A percentile compares a stretch with the other conserved stretches of the same genome.
These are phyloP conservation scores for Andrena haemorrhoa DNA, from an alignment of 2,888 invertebrate species.

Conservation along the genomic window DNA sequence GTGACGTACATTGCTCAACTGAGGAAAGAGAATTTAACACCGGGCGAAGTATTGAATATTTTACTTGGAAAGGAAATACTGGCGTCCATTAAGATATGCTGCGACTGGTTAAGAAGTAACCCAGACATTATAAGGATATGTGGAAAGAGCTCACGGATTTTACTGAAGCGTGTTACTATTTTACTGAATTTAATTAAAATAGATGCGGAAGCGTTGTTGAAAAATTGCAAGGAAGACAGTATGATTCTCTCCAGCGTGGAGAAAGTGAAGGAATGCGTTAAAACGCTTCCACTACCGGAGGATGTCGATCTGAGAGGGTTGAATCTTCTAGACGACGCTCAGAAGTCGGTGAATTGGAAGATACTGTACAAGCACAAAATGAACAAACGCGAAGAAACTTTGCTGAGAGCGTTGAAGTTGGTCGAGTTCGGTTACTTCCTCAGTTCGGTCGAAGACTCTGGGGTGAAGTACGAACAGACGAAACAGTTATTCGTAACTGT, in stretches of 20 bases:
- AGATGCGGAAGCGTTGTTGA: conserved; percentile 85
- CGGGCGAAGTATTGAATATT: conserved; percentile 86
- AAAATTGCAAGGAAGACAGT: conserved; percentile 68
- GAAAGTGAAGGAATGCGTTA: conserved; percentile 87
- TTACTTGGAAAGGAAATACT: conserved; percentile 88
- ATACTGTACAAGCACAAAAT: conserved; percentile 86
- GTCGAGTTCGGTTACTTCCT: conserved; percentile 92
- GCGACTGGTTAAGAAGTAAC: conserved; percentile 94
- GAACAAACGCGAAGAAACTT: conserved; percentile 89
- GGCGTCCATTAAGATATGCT: conserved; percentile 90
- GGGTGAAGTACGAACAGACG: conserved; percentile 88
- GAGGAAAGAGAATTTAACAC: conserved; percentile 83
- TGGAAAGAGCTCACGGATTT: conserved; percentile 91
- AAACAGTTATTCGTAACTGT: conserved; percentile 79
- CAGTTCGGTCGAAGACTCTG: conserved; percentile 88
- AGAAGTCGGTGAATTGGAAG: conserved; percentile 91
- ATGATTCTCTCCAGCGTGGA: conserved; percentile 79
- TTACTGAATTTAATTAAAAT: conserved; percentile 92
- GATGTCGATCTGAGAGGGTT: conserved; percentile 91
- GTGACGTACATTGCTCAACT: conserved; percentile 69
- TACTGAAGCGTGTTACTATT: conserved; percentile 92
- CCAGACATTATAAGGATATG: conserved; percentile 92
- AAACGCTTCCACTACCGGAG: conserved; percentile 90
- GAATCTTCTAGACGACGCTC: conserved; percentile 89
- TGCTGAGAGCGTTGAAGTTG: conserved; percentile 91